Base-by-base conservation (phyloP, 2,888 invertebrate species). In the Ophion ventricosus region DNA sequence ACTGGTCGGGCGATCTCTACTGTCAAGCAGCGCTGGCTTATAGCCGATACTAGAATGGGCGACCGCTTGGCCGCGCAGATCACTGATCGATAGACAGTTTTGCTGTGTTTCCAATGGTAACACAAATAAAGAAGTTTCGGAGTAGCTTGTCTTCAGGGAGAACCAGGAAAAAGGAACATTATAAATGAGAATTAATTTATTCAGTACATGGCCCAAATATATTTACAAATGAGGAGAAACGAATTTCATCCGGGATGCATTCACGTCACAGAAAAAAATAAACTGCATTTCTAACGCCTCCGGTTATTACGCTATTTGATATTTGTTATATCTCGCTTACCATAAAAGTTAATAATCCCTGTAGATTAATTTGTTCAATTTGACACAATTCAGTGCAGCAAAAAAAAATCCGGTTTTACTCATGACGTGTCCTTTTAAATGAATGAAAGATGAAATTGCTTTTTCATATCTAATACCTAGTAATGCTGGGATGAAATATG, bases 161-260 rank as follows among this genome's bases (percentile, higher is more conserved):
- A n/a, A n/a, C n/a, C n/a, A n/a, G n/a, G n/a, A 17, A 14, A 11
- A 49, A 49, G 14, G 2, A 49, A 49, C 14, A 17, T 49, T 3
- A 14, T 49, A 14, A 49, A 49, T 49, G 14, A 49, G 35, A 49
- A 63, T 67, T 23, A 67, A 81, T 81, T 75, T 78, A 78, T 81
- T 84, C 75, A 79, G 84, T 84, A 81, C 84, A 78, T 78, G 81
- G 80, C 84, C 77, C 49, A 29, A 67, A 67, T 49, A 49, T 67
- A 77, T 81, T 61, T 84, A 84, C 74, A 82, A 79, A 64, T 56
- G n/a, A 66, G 66, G 49, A 64, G 20, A 14, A 26, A 40, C 8
- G 66, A 66, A 56, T 25, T 54, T n/a, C 25, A 61, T 29, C 43
- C 20, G 3, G 14, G 0, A 64, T 66, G 17, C 49, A 72, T 80